phyloP scores from a whole-genome alignment of 2,797 vertebrate genomes.

The Enteromius treurensis region DNA sequence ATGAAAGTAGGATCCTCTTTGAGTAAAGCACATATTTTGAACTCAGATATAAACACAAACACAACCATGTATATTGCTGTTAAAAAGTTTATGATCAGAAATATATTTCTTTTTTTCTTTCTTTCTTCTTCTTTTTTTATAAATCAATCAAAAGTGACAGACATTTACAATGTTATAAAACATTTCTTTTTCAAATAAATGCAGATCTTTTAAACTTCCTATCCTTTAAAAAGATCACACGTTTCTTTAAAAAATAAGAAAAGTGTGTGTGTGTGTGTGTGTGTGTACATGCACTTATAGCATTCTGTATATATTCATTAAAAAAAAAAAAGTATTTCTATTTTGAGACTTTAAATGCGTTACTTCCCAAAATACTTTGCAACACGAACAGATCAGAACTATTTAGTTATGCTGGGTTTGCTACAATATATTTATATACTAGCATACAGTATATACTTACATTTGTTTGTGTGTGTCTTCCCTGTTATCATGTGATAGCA shows the following conservation, averaged over 20 bases:
- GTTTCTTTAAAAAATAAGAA: neutral
- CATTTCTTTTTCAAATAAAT: neutral
- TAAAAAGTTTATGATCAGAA: neutral
- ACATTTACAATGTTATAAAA: neutral
- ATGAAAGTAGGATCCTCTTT: neutral
- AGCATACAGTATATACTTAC: neutral
- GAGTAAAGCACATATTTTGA: neutral
- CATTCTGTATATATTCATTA: no score
- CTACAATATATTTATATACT: neutral
- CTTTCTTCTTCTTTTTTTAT: neutral
- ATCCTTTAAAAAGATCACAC: neutral
- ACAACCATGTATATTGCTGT: neutral
- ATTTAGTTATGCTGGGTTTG: neutral
- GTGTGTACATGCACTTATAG: no score
- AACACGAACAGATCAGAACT: neutral
- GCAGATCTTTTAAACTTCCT: neutral
- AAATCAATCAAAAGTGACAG: neutral
- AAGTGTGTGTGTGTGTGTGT: no score
- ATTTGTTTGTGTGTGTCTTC: neutral
- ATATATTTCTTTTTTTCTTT: neutral
- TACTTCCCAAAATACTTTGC: neutral
- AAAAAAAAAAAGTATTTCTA: no score
- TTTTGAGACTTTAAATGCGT: no score
- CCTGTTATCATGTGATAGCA: neutral
- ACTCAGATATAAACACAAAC: neutral